Evolutionary conservation across 2,888 invertebrate genomes (phyloP), one percentile per base, ranked within the genome.

Genomic region (Sarcophaga variegata): DNA sequence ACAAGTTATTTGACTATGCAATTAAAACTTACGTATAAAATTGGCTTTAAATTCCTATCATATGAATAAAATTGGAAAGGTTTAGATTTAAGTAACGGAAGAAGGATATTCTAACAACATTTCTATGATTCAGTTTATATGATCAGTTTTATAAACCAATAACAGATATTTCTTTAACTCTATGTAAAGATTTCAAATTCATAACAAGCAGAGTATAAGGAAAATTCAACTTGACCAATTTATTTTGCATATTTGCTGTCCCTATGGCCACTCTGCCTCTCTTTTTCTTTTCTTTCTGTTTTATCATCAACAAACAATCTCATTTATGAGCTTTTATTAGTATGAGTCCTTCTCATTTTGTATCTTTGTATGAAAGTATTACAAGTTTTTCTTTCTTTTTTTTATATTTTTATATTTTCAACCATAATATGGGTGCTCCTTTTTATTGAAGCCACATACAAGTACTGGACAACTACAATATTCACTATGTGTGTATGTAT

Each of bases 281-380:
- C n/a, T 37, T n/a, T 17, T 71, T 20, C 59, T 47, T 10, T n/a
- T 8, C 70, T 10, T 25, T 20, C 25, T 12, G 49, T 83, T 49
- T 67, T 63, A 72, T 82, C 22, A 49, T 78, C 64, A 62, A 20
- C 54, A 80, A 86, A 83, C 79, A 74, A 80, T 86, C 80, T 80
- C 77, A 83, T 83, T 83, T 80, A 76, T 80, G 59, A 76, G 82
- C 70, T 82, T 70, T 45, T 74, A 60, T 74, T 60, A 37, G 45
- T 47, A 66, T 71, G 75, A 64, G 75, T 63, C 22, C 10, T 37
- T 37, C 64, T 49, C 63, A 37, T 74, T 62, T 74, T 45, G 63
- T 64, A 25, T 12, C 59, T 77, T 66, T 71, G 77, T 71, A 71
- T 64, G 47, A 77, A 64, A 64, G 70, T 63, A 71, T 63, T 63